Evolutionary conservation across 2,797 vertebrate genomes (phyloP).

Genomic region (Pygocentrus nattereri): DNA sequence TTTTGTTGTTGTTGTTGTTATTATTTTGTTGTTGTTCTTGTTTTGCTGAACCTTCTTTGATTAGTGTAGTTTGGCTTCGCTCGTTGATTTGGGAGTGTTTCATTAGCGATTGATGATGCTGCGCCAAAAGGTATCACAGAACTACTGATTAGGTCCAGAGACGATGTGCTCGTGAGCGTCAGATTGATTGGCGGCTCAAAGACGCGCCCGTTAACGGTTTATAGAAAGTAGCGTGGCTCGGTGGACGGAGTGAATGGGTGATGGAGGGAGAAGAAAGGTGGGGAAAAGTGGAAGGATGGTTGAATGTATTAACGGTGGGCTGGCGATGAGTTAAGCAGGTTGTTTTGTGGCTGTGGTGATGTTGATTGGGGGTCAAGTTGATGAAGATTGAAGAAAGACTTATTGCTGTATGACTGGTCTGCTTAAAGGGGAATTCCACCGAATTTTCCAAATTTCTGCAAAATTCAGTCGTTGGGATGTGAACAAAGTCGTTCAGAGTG

Average conservation of each 20-base stretch:
- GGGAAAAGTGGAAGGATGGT: conserved; percentile 9
- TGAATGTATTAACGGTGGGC: background rate
- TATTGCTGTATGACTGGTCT: conserved; percentile 18
- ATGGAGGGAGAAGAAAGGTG: background rate
- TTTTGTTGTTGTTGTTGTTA: conserved; percentile 68
- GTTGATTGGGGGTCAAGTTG: background rate
- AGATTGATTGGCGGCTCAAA: background rate
- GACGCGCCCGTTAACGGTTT: background rate
- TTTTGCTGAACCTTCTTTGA: conserved; percentile 53
- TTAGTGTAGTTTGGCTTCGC: conserved; percentile 24
- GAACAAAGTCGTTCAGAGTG: no score
- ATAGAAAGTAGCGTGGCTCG: background rate
- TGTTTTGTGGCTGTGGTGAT: conserved; percentile 18
- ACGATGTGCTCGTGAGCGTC: background rate
- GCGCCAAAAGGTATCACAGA: conserved; percentile 55
- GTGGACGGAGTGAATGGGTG: background rate
- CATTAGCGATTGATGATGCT: conserved; percentile 3
- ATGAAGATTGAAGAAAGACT: background rate
- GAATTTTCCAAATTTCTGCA: no score
- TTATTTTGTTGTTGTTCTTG: conserved; percentile 61
- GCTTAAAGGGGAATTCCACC: conserved; percentile 2
- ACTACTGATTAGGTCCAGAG: conserved; percentile 66
- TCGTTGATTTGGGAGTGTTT: conserved; percentile 37
- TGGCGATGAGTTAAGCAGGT: conserved; percentile 24
- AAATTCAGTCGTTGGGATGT: no score